Evolutionary conservation across 1,140 invertebrate species (phyloP).

Genomic region (Babylonia areolata): DNA sequence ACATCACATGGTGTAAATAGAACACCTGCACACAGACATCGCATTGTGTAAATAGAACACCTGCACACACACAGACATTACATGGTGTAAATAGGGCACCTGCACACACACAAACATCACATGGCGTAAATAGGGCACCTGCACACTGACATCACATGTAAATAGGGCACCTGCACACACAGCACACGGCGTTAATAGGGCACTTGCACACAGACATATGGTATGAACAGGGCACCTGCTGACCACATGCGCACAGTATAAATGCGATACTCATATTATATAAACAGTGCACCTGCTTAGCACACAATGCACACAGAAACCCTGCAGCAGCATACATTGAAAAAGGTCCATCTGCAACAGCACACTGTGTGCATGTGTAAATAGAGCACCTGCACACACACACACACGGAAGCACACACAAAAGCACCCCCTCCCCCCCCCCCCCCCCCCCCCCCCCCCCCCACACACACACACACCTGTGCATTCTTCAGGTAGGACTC

Average conservation of each 20-base stretch:
- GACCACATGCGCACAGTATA: too few species aligned
- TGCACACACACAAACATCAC: neutral
- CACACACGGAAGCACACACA: constrained; percentile 11
- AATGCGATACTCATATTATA: too few species aligned
- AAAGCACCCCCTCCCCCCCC: neutral
- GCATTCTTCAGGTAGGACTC: constrained; percentile 40
- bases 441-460: neutral
- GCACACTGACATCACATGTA: too few species aligned
- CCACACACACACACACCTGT: neutral
- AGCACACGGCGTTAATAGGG: neutral
- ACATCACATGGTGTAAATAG: too few species aligned
- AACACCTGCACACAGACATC: neutral
- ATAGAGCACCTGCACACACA: too few species aligned
- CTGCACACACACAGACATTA: neutral
- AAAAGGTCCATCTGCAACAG: too few species aligned
- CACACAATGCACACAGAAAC: too few species aligned
- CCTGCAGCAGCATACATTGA: too few species aligned
- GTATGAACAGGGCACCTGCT: too few species aligned
- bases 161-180: neutral
- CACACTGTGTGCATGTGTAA: too few species aligned
- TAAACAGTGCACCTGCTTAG: too few species aligned
- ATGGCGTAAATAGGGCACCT: neutral
- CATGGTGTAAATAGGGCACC: neutral
- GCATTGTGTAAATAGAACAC: neutral
- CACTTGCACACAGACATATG: too few species aligned